Base-by-base conservation (phyloP, 2,797 vertebrate genomes). In the Eulemur albifrons region DNA sequence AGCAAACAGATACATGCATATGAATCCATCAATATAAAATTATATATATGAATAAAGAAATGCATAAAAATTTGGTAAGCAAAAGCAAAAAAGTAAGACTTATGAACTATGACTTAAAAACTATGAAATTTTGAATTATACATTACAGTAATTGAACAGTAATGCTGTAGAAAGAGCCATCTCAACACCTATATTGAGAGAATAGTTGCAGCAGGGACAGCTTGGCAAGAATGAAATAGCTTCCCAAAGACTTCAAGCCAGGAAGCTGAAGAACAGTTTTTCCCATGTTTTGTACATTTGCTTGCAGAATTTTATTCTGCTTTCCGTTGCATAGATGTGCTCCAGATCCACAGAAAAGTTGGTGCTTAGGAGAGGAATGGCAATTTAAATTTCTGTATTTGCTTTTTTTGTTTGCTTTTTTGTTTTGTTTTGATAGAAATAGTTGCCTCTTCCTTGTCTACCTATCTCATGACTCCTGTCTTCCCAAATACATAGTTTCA, bases 81-180 rank as follows among this genome's bases (percentile, higher is more conserved):
- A 73, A 93, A 95, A n/a, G 7, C 54, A 83, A n/a, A 95, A 90
- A 88, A 93, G 30, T 52, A 84, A 88, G 20, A 72, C 38, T 1
- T 76, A 32, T 11, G 67, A 52, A 48, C 30, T 20, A 10, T 65
- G 20, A 72, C n/a, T 93, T 82, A 48, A 79, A 82, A 90, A 91
- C 65, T 50, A 13, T 63, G 45, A 32, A 43, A 59, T 81, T 90
- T 92, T 87, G 7, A 52, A 67, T 38, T 65, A 17, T 30, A 7
- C 8, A 40, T 72, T 73, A 80, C 30, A 81, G 35, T 61, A 35
- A 50, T 73, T 88, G 35, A 94, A 54, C 50, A 85, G 30, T 80
- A 86, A 84, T 86, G 72, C 73, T 94, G 69, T 14, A 86, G 18
- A 73, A 85, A 76, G 59, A 35, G 2, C 13, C 61, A 20, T 63